phyloP scores from a whole-genome alignment of 2,888 invertebrate species.

The Linyphia triangularis region DNA sequence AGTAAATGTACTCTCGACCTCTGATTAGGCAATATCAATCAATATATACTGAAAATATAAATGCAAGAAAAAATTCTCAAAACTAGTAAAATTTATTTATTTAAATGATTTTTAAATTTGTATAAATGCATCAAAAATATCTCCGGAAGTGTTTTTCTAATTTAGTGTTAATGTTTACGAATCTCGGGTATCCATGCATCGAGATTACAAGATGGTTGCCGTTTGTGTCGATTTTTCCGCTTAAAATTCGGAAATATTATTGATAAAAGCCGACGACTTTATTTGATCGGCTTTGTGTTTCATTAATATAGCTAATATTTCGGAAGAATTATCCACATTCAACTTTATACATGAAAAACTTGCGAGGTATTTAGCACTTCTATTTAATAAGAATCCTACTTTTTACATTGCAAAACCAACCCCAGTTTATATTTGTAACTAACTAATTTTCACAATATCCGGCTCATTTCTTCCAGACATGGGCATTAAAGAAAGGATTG shows the following conservation, averaged over 20 bases:
- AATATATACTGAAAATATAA: background rate
- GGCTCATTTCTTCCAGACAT: background rate
- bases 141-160: background rate
- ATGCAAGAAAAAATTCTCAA: background rate
- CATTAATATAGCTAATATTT: background rate
- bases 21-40: background rate
- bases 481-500: background rate
- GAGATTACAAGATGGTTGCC: slow-evolving; percentile 70
- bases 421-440: slow-evolving; percentile 12
- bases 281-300: background rate
- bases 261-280: slow-evolving; percentile 3
- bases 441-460: background rate
- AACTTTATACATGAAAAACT: background rate
- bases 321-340: background rate
- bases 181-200: slow-evolving; percentile 1
- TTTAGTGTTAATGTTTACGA: background rate
- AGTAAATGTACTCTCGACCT: slow-evolving; percentile 63
- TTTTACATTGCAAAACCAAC: too few species aligned
- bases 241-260: background rate
- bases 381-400: slow-evolving; percentile 5
- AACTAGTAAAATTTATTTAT: background rate
- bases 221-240: slow-evolving; percentile 55
- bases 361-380: background rate
- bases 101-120: background rate
- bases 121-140: background rate